Conservation (phyloP, 2,113 vertebrate species). For the Silurus asotus region DNA sequence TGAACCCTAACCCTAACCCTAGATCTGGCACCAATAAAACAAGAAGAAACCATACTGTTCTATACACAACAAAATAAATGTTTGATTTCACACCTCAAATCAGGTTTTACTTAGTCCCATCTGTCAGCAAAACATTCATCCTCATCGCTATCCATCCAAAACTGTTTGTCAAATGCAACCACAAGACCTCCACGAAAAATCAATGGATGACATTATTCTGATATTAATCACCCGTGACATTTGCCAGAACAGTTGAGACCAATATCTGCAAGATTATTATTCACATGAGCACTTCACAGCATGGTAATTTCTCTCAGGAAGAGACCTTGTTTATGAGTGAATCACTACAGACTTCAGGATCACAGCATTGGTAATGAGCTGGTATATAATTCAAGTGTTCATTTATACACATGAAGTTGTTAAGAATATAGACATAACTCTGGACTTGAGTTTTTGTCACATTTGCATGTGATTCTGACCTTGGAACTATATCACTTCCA, state of each 20-base stretch:
- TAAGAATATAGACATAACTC: neutral
- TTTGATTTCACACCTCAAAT: neutral
- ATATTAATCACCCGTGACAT: slow-evolving; percentile 18
- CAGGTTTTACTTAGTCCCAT: neutral
- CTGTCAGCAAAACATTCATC: neutral
- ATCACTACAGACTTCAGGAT: neutral
- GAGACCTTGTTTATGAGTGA: neutral
- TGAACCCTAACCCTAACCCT: neutral
- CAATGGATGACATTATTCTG: slow-evolving; percentile 7
- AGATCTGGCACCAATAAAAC: neutral
- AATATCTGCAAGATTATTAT: neutral
- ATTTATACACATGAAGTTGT: neutral
- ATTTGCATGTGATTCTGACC: neutral
- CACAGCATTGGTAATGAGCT: neutral
- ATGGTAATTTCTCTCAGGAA: neutral
- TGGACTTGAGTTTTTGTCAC: neutral
- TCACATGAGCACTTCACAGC: neutral
- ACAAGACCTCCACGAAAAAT: neutral
- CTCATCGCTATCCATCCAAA: neutral
- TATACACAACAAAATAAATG: neutral
- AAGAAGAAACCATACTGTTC: neutral
- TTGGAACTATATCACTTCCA: neutral
- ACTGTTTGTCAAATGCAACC: neutral
- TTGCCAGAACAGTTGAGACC: slow-evolving; percentile 2
- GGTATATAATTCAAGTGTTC: neutral